Evolutionary conservation across 2,113 vertebrate species (phyloP).

Genomic region (Tragelaphus strepsiceros): DNA sequence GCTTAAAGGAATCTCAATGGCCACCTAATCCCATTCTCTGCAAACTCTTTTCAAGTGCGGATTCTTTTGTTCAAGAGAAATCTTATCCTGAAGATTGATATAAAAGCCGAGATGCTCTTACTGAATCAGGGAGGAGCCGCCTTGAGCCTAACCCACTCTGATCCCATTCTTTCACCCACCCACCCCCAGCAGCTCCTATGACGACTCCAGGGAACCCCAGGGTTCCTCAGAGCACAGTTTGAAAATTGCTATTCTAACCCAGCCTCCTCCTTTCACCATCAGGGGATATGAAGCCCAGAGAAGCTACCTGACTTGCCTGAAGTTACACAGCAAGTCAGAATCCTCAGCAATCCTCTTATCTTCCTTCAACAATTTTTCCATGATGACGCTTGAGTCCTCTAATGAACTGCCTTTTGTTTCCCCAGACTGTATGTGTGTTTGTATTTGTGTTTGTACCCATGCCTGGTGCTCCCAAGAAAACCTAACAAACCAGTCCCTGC

Average conservation of each 20-base stretch:
- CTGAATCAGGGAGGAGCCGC: neutral
- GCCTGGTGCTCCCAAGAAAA: slow-evolving; percentile 54
- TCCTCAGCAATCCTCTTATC: neutral
- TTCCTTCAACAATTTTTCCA: slow-evolving; percentile 20
- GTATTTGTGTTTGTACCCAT: neutral
- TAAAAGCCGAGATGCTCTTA: neutral
- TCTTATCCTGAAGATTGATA: slow-evolving; percentile 25
- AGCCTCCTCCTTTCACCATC: neutral
- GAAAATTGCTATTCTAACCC: neutral
- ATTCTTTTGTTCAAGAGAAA: slow-evolving; percentile 53
- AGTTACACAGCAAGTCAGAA: neutral
- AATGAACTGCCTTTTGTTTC: slow-evolving; percentile 57
- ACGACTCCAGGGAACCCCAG: neutral
- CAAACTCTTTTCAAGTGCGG: neutral
- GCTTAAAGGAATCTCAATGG: neutral
- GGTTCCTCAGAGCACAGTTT: neutral
- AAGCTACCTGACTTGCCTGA: neutral
- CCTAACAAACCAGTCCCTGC: slow-evolving; percentile 49
- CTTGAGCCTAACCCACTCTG: neutral
- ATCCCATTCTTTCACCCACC: neutral
- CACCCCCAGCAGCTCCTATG: neutral
- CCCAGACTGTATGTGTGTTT: neutral
- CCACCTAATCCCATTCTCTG: slow-evolving; percentile 22
- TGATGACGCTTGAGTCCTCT: neutral
- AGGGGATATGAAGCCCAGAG: neutral